Base-by-base conservation (phyloP, 30 jellyfish, hydroid and myxozoan species). In the Chrysaora quinquecirrha region DNA sequence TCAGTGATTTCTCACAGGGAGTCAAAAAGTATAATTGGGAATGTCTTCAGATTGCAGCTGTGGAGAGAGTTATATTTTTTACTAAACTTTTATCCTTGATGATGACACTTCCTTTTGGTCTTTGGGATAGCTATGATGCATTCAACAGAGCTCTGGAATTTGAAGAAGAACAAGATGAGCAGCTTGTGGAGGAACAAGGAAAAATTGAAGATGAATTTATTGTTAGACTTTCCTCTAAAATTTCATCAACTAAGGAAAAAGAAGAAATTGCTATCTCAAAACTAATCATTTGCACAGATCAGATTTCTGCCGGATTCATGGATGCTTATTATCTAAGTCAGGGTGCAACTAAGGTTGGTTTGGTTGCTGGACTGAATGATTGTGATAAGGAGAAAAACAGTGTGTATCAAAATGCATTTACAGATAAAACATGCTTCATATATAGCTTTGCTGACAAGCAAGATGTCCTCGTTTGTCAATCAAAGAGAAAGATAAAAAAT, bases 131-230 rank as follows among this genome's bases (percentile, higher is more conserved):
- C 48, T 56, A 75, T 50, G 92, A 87, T 46, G 84, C 93, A 18
- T 87, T 87, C 67, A 63, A 78, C 43, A 69, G 78, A 48, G 96
- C 96, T 14, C 64, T 67, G 66, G 96, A 87, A 30, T 87, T 87
- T 33, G 96, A 87, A 66, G 92, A 78, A 34, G 96, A 87, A 48
- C 92, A 87, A 47, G 88, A 87, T 2, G 96, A 87, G 30, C 96
- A 87, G 34, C 27, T 24, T 28, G 71, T 31, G 14, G 93, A 71
- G 16, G 96, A 78, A 65, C 79, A 52, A 46, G 30, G 19, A 19
- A 3, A 60, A 49, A 1, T 16, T 19, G 74, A 65, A 43, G 83
- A 80, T 49, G 83, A 65, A 30, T 80, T 66, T 52, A 11, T 65
- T 21, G 48, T 80, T 18, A 30, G 90, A 31, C 38, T 80, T 3